These are phyloP conservation scores for Drosophila sucinea DNA, from an alignment of 1,140 invertebrate species.

Conservation along the genomic window DNA sequence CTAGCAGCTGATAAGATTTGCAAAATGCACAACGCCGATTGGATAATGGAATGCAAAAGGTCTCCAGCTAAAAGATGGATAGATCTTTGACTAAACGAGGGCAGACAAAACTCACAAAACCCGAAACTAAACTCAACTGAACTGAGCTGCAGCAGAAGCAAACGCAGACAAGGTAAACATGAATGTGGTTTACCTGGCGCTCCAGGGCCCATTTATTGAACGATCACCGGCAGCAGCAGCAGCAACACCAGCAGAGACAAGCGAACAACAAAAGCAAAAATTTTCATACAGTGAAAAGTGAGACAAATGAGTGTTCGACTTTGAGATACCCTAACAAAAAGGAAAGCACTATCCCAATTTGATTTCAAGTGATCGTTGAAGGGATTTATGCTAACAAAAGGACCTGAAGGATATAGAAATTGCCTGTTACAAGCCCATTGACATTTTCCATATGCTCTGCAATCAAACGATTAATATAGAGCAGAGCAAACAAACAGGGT, in stretches of 20 bases:
- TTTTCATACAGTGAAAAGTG: background rate
- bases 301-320: background rate
- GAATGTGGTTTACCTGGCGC: conserved; percentile 76
- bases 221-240: conserved; percentile 43
- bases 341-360: too few relatives aligned
- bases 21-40: conserved; percentile 3
- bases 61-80: background rate
- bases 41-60: conserved; percentile 1
- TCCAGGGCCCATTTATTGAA: conserved; percentile 61
- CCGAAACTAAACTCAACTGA: background rate
- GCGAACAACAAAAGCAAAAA: conserved; percentile 28
- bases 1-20: background rate
- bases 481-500: conserved; percentile 41
- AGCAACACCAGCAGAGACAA: conserved; percentile 37
- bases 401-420: too few relatives aligned
- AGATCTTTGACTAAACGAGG: background rate
- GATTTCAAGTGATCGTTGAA: too few relatives aligned
- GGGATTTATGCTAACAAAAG: too few relatives aligned
- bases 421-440: background rate
- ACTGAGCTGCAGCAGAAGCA: conserved; percentile 21
- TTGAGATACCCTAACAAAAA: background rate
- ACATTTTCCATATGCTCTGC: background rate
- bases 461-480: background rate
- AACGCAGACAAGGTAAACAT: conserved; percentile 36
- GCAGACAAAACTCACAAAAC: background rate